Base-by-base conservation (phyloP, 1,140 invertebrate species). In the Macrocentrus cingulum region DNA sequence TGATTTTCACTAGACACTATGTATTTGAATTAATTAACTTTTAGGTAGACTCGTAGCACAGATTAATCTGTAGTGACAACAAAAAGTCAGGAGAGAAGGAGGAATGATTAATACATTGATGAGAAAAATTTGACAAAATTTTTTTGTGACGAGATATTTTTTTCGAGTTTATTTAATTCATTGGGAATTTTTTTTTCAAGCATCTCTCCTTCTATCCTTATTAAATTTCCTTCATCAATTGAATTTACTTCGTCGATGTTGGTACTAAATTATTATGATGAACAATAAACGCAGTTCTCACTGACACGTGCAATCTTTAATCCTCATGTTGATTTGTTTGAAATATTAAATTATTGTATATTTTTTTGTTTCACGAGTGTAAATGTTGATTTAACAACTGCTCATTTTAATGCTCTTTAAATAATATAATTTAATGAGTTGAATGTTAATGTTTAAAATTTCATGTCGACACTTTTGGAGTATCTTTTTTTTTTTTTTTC, bases 251-350 rank as follows among this genome's bases (percentile, higher is more conserved):
- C 11, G 20, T 13, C 45, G n/a, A 23, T 20, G 19, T 23, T 23
- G 20, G 11, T 23, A 48, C 19, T 29, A 29, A 48, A 11, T 48
- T 23, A 25, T 48, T 48, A 13, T 25, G n/a, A 22, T 25, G 19
- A 25, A 23, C 20, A 22, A 46, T 46, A 23, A 23, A 48, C 29
- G 20, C 42, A 45, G 16, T 45, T 23, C 22, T 25, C 19, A 23
- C 20, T 48, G 20, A 48, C 45, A 48, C 45, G 45, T 48, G 22
- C 45, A 48, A 48, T 48, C 22, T 23, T 23, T n/a, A 25, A 23
- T 48, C 45, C 11, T 23, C 29, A 25, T 23, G 45, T 48, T 11
- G 18, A 11, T 44, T 48, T 25, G 7, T 48, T 23, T 48, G 11
- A 20, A n/a, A n/a, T n/a, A n/a, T 2, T 48, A n/a, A n/a, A 23